Percentiles rank a stretch among this genome's conserved stretches.
Evolutionary conservation across 2,797 vertebrate species (phyloP).

Genomic region (Chloroceryle amazona): DNA sequence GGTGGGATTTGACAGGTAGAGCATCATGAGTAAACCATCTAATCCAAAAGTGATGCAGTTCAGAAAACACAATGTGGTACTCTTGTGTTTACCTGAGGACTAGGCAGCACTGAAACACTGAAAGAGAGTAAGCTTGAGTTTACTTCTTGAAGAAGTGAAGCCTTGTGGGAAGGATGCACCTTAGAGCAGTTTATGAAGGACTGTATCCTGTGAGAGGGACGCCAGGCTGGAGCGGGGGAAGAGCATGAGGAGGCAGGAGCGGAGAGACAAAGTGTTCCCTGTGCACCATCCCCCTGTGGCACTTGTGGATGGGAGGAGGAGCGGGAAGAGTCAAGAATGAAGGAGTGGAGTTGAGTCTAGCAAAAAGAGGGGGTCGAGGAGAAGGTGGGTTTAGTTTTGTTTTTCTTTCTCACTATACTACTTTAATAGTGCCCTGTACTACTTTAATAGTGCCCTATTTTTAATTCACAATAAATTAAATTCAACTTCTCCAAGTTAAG

Average conservation of each 20-base stretch:
- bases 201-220: not conserved
- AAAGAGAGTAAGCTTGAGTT: not conserved
- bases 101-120: not conserved
- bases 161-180: not conserved
- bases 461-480: not conserved
- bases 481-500: not conserved
- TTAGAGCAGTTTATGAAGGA: not conserved
- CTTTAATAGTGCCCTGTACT: not conserved
- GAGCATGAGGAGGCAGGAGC: not conserved
- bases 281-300: not conserved
- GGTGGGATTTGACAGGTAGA: not conserved
- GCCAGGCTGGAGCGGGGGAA: not conserved
- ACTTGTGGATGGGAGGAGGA: not conserved
- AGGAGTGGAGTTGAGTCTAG: not conserved
- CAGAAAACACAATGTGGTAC: not conserved
- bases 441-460: not conserved
- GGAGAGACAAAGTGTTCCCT: rapidly evolving
- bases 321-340: not conserved
- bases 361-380: not conserved
- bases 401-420: not conserved
- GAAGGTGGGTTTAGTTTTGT: not conserved
- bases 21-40: not conserved
- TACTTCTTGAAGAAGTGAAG: not conserved
- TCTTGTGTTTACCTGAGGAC: not conserved
- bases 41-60: not conserved